Evolutionary conservation across 2,888 invertebrate species (phyloP).

Genomic region (Drosophila dives): DNA sequence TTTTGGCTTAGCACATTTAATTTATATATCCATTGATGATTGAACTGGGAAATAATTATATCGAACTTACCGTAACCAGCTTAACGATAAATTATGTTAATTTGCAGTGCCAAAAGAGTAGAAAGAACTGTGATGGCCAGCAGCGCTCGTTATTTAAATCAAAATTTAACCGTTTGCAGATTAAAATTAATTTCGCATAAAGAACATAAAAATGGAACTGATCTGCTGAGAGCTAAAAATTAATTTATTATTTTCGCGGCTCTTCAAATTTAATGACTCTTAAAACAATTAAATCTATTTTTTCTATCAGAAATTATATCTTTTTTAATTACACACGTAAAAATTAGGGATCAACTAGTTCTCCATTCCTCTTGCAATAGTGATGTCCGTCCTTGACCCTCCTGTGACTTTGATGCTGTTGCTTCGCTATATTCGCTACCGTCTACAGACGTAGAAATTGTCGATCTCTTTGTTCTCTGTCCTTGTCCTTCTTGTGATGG

Average conservation of each 20-base stretch:
- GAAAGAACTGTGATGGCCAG: not conserved
- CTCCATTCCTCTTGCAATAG: slow-evolving; percentile 85
- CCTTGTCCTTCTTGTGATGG: slow-evolving; percentile 89
- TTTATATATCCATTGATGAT: not conserved
- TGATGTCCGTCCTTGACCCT: slow-evolving; percentile 81
- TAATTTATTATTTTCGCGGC: not conserved
- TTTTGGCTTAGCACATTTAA: not conserved
- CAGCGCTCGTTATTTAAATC: not conserved
- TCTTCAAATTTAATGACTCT: not conserved
- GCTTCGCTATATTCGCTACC: not conserved
- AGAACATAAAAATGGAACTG: not conserved
- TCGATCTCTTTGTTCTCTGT: not conserved
- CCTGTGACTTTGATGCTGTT: not conserved
- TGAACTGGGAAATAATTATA: not conserved
- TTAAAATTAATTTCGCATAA: not conserved
- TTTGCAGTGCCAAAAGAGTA: not conserved
- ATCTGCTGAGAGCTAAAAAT: not conserved
- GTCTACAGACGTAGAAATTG: not conserved
- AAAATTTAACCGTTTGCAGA: not conserved
- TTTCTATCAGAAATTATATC: slow-evolving; percentile 45
- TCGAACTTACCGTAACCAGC: not conserved
- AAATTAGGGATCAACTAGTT: slow-evolving; percentile 84
- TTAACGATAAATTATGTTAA: not conserved
- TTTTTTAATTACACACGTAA: slow-evolving; percentile 82
- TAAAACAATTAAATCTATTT: not conserved